A percentile compares a stretch with the other conserved stretches of the same genome.
Conservation (phyloP, 2,113 vertebrate species). For the Myotis lucifugus region DNA sequence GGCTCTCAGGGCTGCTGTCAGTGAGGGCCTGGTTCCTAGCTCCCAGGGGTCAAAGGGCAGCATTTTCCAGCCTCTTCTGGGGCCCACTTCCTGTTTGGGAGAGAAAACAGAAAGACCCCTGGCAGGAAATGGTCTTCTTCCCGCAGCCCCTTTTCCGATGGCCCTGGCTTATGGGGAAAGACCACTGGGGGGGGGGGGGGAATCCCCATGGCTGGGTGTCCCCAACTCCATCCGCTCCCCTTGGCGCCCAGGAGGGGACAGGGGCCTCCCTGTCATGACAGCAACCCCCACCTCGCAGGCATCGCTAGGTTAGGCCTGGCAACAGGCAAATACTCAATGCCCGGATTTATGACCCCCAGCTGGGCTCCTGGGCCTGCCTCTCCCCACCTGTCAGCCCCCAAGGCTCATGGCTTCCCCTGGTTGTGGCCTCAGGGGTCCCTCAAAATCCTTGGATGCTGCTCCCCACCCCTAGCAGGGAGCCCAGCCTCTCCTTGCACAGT, state of each 20-base stretch:
- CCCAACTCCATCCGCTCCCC: not conserved
- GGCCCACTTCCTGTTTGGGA: constrained; percentile 69
- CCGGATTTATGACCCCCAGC: not conserved
- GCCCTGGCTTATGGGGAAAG: not conserved
- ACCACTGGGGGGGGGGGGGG: no score
- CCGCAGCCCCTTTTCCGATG: not conserved
- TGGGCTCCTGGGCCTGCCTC: not conserved
- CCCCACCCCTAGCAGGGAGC: no score
- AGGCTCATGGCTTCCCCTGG: not conserved
- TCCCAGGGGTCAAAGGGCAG: constrained; percentile 71
- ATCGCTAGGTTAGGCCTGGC: not conserved
- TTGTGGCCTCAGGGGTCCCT: not conserved
- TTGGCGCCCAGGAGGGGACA: not conserved
- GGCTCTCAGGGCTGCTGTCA: constrained; percentile 21
- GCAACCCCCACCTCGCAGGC: not conserved
- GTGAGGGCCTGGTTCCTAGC: constrained; percentile 15
- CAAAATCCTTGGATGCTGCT: not conserved
- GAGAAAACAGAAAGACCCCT: constrained; percentile 56
- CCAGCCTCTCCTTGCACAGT: not conserved
- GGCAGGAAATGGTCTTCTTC: constrained; percentile 37
- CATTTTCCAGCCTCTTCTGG: constrained; percentile 33
- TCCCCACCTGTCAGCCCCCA: not conserved
- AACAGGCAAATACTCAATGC: not conserved
- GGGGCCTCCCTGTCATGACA: not conserved
- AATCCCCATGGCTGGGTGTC: not conserved